Conservation (phyloP, 2,797 vertebrate genomes). For the Labeo calbasu region DNA sequence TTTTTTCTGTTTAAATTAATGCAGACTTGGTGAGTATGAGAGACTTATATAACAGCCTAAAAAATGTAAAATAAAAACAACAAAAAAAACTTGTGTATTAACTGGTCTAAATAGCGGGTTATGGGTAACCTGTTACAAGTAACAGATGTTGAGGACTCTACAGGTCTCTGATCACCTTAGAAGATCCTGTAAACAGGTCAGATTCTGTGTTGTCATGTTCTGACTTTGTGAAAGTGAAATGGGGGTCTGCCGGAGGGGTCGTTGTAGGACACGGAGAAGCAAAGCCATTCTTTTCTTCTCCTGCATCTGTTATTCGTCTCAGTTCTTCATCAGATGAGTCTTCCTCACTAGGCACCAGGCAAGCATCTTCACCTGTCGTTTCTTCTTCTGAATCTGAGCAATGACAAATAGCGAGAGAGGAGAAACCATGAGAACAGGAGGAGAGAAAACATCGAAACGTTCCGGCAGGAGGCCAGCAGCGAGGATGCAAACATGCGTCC, state of each 20-base stretch:
- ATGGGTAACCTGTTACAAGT: background rate
- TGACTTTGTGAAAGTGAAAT: conserved; percentile 32
- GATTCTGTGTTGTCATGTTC: conserved; percentile 49
- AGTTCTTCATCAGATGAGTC: conserved; percentile 70
- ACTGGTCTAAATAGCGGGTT: background rate
- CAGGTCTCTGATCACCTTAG: conserved; percentile 63
- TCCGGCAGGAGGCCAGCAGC: background rate
- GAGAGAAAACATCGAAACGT: background rate
- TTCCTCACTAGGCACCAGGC: conserved; percentile 57
- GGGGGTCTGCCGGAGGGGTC: background rate
- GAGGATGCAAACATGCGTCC: conserved; percentile 33
- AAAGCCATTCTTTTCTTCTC: conserved; percentile 41
- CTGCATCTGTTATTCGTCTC: conserved; percentile 42
- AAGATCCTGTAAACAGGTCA: conserved; percentile 60
- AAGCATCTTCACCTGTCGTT: conserved; percentile 66
- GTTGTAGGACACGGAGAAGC: conserved; percentile 1
- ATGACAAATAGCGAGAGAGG: conserved; percentile 21
- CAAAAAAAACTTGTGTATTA: background rate
- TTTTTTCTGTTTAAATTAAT: background rate
- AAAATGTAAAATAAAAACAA: background rate
- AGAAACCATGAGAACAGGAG: conserved; percentile 24
- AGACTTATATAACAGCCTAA: background rate
- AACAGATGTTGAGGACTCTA: background rate
- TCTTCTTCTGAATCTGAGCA: conserved; percentile 68
- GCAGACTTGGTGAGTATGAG: background rate